Conservation (phyloP, 2,888 invertebrate species). For the Fragum whitleyi region DNA sequence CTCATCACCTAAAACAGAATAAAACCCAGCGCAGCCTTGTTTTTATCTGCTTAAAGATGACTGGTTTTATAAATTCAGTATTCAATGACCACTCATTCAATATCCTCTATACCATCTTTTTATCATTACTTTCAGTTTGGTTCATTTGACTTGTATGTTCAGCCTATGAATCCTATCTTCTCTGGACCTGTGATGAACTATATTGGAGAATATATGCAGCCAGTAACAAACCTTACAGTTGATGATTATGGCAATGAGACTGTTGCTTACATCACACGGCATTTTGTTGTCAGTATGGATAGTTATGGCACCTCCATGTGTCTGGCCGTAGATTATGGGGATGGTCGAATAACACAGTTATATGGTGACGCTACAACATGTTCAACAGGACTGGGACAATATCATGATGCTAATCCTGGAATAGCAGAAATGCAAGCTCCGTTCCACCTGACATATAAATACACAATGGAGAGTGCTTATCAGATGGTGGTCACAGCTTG, state of each 20-base stretch:
- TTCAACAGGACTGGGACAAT: not conserved
- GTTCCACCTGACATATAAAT: slow-evolving; percentile 48
- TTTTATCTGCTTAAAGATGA: no score
- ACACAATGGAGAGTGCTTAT: slow-evolving; percentile 51
- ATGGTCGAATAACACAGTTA: slow-evolving; percentile 50
- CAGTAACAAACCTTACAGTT: slow-evolving; percentile 59
- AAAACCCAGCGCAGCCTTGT: no score
- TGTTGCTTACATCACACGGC: slow-evolving; percentile 58
- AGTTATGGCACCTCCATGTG: slow-evolving; percentile 73
- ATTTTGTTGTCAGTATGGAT: slow-evolving; percentile 68
- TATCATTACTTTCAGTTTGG: slow-evolving; percentile 63
- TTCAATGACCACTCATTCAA: no score
- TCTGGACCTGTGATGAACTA: not conserved
- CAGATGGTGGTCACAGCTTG: slow-evolving; percentile 51
- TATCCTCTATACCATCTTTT: no score
- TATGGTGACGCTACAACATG: slow-evolving; percentile 64
- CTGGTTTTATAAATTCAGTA: no score
- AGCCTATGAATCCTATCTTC: slow-evolving; percentile 59
- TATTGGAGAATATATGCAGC: slow-evolving; percentile 56
- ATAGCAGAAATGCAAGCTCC: slow-evolving; percentile 5
- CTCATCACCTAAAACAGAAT: no score
- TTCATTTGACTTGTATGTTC: slow-evolving; percentile 40
- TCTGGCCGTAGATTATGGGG: slow-evolving; percentile 74
- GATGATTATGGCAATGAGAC: slow-evolving; percentile 51
- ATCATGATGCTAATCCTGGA: not conserved